Evolutionary conservation across 2,888 invertebrate species (phyloP).

Genomic region (Agriotes lineatus): DNA sequence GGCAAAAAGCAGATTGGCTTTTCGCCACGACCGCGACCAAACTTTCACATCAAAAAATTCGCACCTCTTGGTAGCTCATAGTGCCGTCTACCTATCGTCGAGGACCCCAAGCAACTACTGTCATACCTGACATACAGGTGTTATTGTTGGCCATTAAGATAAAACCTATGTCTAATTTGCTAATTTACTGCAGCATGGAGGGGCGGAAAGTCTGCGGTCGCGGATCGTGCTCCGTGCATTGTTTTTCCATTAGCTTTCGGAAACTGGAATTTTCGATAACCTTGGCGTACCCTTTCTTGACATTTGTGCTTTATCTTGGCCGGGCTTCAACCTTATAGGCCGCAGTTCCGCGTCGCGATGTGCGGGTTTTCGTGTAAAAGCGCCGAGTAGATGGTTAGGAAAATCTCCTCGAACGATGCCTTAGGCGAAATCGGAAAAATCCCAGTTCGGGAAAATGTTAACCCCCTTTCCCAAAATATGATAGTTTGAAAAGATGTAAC

Average conservation of each 20-base stretch:
- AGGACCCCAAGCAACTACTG: constrained; percentile 13
- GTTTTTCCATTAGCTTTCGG: background rate
- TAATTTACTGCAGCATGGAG: constrained; percentile 21
- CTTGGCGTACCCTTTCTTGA: no score
- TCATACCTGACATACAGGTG: constrained; percentile 27
- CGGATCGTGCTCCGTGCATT: background rate
- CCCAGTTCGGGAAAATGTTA: no score
- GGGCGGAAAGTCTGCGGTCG: background rate
- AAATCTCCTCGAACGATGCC: no score
- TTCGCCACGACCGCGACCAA: background rate
- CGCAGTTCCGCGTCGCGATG: no score
- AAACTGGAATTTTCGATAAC: no score
- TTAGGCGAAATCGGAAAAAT: no score
- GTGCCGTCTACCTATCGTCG: constrained; percentile 4
- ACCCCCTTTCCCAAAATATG: no score
- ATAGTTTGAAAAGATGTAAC: no score
- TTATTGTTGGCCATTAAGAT: constrained; percentile 21
- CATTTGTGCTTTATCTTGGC: no score
- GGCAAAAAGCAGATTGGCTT: background rate
- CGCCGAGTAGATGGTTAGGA: no score
- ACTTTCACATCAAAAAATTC: constrained; percentile 20
- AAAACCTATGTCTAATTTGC: constrained; percentile 20
- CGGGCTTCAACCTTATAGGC: no score
- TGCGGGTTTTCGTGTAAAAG: no score
- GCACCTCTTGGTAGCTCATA: constrained; percentile 23